Base-by-base conservation (phyloP, 2,797 vertebrate genomes). In the Parambassis ranga region DNA sequence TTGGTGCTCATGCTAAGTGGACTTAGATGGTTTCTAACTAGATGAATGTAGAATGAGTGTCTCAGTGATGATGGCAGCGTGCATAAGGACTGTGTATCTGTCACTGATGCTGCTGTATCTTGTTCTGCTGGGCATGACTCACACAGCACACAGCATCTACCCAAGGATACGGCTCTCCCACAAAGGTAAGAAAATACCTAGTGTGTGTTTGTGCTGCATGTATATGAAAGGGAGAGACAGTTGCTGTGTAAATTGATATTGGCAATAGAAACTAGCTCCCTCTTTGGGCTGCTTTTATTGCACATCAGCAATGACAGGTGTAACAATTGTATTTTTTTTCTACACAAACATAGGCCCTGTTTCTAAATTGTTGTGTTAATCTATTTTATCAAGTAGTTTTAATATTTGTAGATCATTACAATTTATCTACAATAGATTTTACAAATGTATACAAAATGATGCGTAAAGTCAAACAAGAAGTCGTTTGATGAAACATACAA, bases 151-250 rank as follows among this genome's bases (percentile, higher is more conserved):
- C 32, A 91, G 82, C 81, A 70, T 89, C 71, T 90, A 93, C 38
- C 94, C 95, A 20, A 92, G 95, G 60, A 87, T 96, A 75, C 91
- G 94, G 3, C 91, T 96, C 68, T 92, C 95, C 30, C 86, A 95
- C 83, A 93, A 93, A 94, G 95, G 95, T 95, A 93, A 87, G 90
- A 80, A 49, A 47, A 37, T 3, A 62, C 13, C 6, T 3, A 18
- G 13, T 23, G 15, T 48, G 16, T 39, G 15, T 30, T 28, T 60
- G 22, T 30, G 36, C 23, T 46, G 14, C 18, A 49, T 4, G 7
- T 39, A 42, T 15, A 32, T 18, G n/a, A 1, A 30, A 53, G 13
- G 14, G 22, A 22, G 58, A 58, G 1, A 1, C 18, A 65, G 15
- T 4, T 10, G 49, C 37, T 60, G 32, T 18, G n/a, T 10, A 14